These are phyloP conservation scores for Cariama cristata DNA, from an alignment of 2,113 vertebrate species.

Conservation along the genomic window DNA sequence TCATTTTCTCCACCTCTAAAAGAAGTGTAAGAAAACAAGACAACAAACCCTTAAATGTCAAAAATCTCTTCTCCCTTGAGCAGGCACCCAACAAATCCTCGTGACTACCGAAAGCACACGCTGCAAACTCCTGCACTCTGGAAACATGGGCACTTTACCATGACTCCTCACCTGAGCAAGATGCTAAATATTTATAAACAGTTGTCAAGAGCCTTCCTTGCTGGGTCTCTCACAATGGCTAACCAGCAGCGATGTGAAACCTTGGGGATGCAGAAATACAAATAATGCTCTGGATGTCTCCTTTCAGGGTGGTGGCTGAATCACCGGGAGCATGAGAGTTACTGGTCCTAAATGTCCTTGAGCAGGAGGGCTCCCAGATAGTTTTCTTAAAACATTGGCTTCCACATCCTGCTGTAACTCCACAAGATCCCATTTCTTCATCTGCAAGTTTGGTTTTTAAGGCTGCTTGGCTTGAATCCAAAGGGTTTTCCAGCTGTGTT, in stretches of 20 bases:
- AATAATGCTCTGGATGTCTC: background rate
- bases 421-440: background rate
- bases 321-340: background rate
- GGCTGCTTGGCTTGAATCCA: background rate
- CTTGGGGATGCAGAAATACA: background rate
- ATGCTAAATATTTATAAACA: background rate
- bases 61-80: background rate
- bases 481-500: background rate
- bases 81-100: background rate
- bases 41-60: background rate
- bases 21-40: background rate
- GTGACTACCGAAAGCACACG: background rate
- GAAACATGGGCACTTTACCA: background rate
- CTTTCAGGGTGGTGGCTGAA: background rate
- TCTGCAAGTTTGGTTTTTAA: background rate
- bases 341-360: background rate
- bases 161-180: background rate
- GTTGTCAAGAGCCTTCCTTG: background rate
- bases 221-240: background rate
- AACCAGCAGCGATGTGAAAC: background rate
- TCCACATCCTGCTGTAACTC: background rate
- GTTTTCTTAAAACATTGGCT: background rate
- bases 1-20: background rate
- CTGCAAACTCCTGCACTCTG: background rate
- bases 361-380: background rate